These are phyloP conservation scores for Hemicordylus capensis DNA, from an alignment of 2,113 vertebrate species.

Conservation along the genomic window DNA sequence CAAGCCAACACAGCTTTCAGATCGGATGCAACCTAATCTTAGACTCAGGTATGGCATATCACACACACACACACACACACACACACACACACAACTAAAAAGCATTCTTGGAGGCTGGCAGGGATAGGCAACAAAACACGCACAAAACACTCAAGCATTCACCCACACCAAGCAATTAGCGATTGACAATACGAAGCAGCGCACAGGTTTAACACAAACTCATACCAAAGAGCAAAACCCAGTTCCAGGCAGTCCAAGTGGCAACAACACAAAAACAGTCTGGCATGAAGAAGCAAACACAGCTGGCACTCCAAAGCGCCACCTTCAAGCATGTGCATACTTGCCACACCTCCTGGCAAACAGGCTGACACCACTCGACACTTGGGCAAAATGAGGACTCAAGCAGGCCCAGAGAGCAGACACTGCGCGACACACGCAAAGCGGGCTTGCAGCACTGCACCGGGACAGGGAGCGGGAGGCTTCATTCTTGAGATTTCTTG, in stretches of 20 bases:
- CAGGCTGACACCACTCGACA: background rate
- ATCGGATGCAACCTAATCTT: background rate
- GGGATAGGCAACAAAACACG: background rate
- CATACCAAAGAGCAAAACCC: background rate
- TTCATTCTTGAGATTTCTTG: conserved; percentile 47
- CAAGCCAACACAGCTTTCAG: conserved; percentile 42
- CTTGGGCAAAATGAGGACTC: background rate
- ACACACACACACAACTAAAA: background rate
- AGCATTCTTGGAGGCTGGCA: conserved; percentile 10
- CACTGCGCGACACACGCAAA: conserved; percentile 34
- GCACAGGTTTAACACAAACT: background rate
- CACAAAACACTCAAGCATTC: background rate
- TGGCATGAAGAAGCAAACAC: background rate
- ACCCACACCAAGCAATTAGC: background rate
- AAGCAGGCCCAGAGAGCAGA: conserved; percentile 28
- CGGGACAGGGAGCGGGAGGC: conserved; percentile 34
- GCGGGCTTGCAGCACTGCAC: conserved; percentile 49
- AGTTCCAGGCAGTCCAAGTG: background rate
- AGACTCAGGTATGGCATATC: background rate
- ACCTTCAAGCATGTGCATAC: background rate
- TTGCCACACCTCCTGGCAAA: background rate
- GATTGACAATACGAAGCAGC: background rate
- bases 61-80: background rate
- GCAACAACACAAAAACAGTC: background rate
- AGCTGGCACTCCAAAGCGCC: background rate